Evolutionary conservation across 2,888 invertebrate species (phyloP).

Genomic region (Eupithecia centaureata): DNA sequence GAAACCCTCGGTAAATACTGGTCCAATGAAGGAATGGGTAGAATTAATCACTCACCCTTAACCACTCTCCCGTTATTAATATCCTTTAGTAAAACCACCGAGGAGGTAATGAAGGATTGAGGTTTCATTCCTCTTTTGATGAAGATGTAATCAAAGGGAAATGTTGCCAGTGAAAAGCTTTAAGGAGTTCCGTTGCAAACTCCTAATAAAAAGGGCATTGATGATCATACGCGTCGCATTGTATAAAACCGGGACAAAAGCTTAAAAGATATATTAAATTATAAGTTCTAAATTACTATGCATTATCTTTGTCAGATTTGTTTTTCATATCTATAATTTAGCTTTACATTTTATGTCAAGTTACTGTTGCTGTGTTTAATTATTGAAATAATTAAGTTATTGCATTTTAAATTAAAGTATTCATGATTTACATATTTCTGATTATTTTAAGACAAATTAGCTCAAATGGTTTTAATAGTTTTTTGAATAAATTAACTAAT

Average conservation of each 20-base stretch:
- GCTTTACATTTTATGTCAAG: no score
- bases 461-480: no score
- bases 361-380: no score
- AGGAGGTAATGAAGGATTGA: slow-evolving; percentile 13
- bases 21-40: slow-evolving; percentile 25
- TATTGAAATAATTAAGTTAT: no score
- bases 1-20: slow-evolving; percentile 14
- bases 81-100: slow-evolving; percentile 19
- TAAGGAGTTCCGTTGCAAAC: neutral
- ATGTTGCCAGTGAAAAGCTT: neutral
- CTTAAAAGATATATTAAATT: neutral
- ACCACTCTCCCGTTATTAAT: slow-evolving; percentile 27
- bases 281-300: no score
- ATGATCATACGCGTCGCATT: neutral
- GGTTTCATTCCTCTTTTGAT: slow-evolving; percentile 18
- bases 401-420: no score
- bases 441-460: no score
- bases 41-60: slow-evolving; percentile 17
- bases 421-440: no score
- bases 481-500: no score
- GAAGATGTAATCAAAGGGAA: slow-evolving; percentile 8
- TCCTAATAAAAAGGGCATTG: neutral
- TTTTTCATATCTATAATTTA: no score
- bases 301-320: no score
- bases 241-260: neutral